Percentiles rank a stretch among this genome's conserved stretches.
Conservation (phyloP, 2,113 vertebrate genomes). For the Ursus arctos region DNA sequence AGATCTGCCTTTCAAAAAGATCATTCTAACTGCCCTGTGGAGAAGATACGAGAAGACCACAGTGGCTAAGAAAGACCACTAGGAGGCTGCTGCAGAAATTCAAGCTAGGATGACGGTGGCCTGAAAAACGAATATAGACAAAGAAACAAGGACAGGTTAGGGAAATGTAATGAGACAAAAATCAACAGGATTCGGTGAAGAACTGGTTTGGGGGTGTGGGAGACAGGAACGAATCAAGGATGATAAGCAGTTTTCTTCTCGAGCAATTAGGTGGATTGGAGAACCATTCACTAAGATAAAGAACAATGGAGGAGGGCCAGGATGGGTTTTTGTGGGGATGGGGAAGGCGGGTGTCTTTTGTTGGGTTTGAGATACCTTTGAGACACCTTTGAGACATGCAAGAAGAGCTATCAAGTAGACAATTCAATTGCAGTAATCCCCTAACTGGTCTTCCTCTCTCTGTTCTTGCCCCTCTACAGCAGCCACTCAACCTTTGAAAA, state of each 20-base stretch:
- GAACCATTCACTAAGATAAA: not conserved
- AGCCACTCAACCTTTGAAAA: conserved; percentile 47
- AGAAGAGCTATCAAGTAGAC: not conserved
- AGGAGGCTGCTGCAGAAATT: not conserved
- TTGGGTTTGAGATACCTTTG: not conserved
- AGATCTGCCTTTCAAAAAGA: conserved; percentile 7
- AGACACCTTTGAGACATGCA: not conserved
- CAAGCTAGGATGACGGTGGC: not conserved
- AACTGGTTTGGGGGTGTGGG: not conserved
- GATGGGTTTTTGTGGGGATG: not conserved
- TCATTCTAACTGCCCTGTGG: not conserved
- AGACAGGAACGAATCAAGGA: not conserved
- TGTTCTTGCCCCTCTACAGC: not conserved
- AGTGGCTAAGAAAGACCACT: not conserved
- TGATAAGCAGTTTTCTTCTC: not conserved
- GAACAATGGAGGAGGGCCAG: not conserved
- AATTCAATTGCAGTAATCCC: not conserved
- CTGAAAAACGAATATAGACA: not conserved
- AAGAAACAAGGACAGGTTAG: not conserved
- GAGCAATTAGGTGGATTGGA: not conserved
- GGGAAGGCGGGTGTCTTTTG: not conserved
- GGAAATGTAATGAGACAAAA: conserved; percentile 4
- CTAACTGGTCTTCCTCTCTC: not conserved
- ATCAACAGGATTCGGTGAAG: not conserved
- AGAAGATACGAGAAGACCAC: not conserved